Conservation (phyloP, 2,888 invertebrate genomes). For the Ganaspis brasiliensis region DNA sequence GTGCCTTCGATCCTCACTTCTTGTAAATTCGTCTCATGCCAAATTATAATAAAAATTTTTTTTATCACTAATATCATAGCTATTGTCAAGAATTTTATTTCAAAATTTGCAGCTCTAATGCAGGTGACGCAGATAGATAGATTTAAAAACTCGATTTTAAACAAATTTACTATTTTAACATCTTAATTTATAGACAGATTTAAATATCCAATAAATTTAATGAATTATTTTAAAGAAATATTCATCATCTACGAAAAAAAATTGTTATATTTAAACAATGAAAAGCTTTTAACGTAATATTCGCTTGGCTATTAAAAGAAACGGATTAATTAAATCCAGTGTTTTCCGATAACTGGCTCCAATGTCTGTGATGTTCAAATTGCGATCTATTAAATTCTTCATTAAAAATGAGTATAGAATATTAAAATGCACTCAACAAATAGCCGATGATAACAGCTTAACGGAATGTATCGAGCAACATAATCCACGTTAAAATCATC, state of each 20-base stretch:
- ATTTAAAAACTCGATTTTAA: no score
- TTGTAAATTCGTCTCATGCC: constrained; percentile 14
- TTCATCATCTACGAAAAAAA: not conserved
- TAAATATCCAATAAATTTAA: no score
- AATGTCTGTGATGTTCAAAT: constrained; percentile 15
- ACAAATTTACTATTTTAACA: no score
- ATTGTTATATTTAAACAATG: not conserved
- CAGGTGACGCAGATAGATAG: no score
- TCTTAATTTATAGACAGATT: no score
- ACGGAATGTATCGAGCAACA: constrained; percentile 10
- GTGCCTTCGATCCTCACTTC: constrained; percentile 49
- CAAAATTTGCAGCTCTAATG: no score
- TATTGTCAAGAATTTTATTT: not conserved
- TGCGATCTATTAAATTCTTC: constrained; percentile 19
- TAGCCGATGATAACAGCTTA: not conserved
- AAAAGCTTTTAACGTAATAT: constrained; percentile 5
- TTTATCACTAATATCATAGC: not conserved
- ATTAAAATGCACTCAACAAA: constrained; percentile 30
- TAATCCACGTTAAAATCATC: constrained; percentile 16
- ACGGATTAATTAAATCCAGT: constrained; percentile 21
- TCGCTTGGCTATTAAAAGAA: not conserved
- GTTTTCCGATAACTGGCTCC: constrained; percentile 13
- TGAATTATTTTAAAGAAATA: not conserved
- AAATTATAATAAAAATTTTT: constrained; percentile 12
- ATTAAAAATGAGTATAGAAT: constrained; percentile 8